A percentile compares a stretch with the other conserved stretches of the same genome.
These are phyloP conservation scores for Polietes domitor DNA, from an alignment of 2,888 invertebrate species.

Conservation along the genomic window DNA sequence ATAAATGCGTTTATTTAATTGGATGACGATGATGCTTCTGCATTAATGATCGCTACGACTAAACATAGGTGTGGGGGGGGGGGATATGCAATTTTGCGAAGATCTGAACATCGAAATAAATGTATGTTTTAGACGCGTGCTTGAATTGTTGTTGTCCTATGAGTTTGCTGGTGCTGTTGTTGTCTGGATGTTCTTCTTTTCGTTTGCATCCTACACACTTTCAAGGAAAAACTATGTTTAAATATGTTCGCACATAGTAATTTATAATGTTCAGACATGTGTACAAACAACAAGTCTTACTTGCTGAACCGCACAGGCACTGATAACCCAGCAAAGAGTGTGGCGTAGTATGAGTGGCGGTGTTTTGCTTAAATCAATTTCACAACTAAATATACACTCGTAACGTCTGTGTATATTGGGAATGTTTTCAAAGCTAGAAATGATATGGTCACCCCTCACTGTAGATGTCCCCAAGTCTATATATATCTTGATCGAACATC, in stretches of 20 bases:
- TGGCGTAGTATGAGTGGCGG: too few relatives aligned
- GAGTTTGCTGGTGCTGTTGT: neutral
- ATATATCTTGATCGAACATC: too few relatives aligned
- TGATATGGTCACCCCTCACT: too few relatives aligned
- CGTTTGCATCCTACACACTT: constrained; percentile 21
- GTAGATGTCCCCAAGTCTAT: too few relatives aligned
- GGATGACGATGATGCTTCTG: constrained; percentile 50
- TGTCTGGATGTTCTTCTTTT: constrained; percentile 29
- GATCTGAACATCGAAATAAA: constrained; percentile 28
- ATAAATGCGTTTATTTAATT: constrained; percentile 65
- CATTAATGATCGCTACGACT: neutral
- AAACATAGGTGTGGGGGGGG: neutral
- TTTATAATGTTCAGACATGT: constrained; percentile 60
- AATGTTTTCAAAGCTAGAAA: too few relatives aligned
- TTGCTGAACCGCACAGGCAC: neutral
- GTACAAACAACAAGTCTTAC: too few relatives aligned
- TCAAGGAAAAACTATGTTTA: constrained; percentile 48
- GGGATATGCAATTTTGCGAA: constrained; percentile 22
- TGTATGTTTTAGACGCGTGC: constrained; percentile 42
- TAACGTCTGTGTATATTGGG: too few relatives aligned
- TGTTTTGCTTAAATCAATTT: too few relatives aligned
- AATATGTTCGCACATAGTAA: constrained; percentile 74
- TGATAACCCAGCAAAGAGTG: constrained; percentile 16
- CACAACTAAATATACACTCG: too few relatives aligned
- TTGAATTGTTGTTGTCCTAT: neutral